Evolutionary conservation across 2,888 invertebrate genomes (phyloP), one percentile per base, ranked within the genome.

Genomic region (Nyleta sp.): DNA sequence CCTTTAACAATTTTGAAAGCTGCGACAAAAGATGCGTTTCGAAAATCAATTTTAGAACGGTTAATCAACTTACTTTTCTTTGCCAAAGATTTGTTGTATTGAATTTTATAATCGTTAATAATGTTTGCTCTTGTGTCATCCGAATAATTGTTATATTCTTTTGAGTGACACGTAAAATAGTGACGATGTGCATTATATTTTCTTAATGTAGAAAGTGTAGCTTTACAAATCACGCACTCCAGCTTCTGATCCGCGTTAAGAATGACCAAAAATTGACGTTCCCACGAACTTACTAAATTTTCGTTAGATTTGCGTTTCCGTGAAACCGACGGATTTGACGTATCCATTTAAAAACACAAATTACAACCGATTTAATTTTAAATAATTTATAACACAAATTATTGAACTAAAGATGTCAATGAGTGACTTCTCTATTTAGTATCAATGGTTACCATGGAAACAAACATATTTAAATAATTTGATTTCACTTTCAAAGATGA

Each of bases 211-310:
- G 46, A 2, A 2, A 46, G 3, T 6, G 13, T 6, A n/a, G 10
- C 2, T 8, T 46, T 20, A 22, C 46, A 46, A 46, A 46, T 46
- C 8, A 46, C 10, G 17, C 46, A 46, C n/a, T 46, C 22, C n/a
- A 46, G 11, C 8, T 46, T 20, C 2, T 5, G 2, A 22, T 22
- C 15, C 5, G 7, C 22, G 20, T 46, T 46, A 7, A 46, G 20
- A 8, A 46, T 22, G 20, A 46, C n/a, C 8, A 46, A 11, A 22
- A 20, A 46, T 6, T 46, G 6, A 7, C 20, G 20, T 15, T 46
- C 46, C 46, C 46, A 46, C 8, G 46, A 11, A 2, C 1, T 2
- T 20, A 46, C n/a, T 22, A 22, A 22, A n/a, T 46, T 20, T 13
- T 6, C 3, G 24, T 5, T 3, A 24, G 24, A 24, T 24, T 24